Conservation (phyloP, 1,140 invertebrate genomes). For the Venturia canescens region DNA sequence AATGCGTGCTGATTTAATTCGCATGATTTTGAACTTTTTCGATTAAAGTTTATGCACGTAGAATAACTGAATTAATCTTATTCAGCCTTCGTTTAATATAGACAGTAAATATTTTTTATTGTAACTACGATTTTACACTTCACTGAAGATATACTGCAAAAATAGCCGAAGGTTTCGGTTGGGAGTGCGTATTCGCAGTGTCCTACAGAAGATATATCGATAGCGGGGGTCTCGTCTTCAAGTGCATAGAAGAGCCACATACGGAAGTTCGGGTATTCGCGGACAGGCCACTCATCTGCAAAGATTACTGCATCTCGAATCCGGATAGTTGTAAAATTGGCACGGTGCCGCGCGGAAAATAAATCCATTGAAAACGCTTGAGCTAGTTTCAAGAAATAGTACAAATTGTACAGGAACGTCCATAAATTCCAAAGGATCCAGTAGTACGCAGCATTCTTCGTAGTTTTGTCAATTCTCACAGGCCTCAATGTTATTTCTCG, state of each 20-base stretch:
- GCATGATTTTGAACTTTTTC: neutral
- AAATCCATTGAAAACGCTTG: slow-evolving; percentile 50
- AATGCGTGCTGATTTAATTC: too few species aligned
- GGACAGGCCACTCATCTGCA: slow-evolving; percentile 50
- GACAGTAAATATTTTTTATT: too few species aligned
- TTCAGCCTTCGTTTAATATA: too few species aligned
- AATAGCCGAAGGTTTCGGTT: slow-evolving; percentile 59
- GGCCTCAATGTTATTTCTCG: too few species aligned
- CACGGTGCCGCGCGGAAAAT: slow-evolving; percentile 23
- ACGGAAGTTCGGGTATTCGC: slow-evolving; percentile 59
- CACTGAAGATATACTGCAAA: slow-evolving; percentile 57
- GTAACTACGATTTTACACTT: neutral
- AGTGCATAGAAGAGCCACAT: slow-evolving; percentile 59
- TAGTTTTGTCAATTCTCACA: too few species aligned
- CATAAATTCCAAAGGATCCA: too few species aligned
- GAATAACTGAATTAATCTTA: too few species aligned
- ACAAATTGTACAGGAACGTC: too few species aligned
- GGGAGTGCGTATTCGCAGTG: slow-evolving; percentile 59
- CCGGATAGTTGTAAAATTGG: slow-evolving; percentile 30
- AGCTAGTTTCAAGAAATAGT: slow-evolving; percentile 8
- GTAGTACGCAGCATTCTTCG: too few species aligned
- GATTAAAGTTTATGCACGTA: too few species aligned
- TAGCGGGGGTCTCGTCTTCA: slow-evolving; percentile 59
- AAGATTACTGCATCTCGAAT: slow-evolving; percentile 46
- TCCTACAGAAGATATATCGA: slow-evolving; percentile 60